phyloP scores from a whole-genome alignment of 2,113 vertebrate genomes.

The Tetraodon nigroviridis region DNA sequence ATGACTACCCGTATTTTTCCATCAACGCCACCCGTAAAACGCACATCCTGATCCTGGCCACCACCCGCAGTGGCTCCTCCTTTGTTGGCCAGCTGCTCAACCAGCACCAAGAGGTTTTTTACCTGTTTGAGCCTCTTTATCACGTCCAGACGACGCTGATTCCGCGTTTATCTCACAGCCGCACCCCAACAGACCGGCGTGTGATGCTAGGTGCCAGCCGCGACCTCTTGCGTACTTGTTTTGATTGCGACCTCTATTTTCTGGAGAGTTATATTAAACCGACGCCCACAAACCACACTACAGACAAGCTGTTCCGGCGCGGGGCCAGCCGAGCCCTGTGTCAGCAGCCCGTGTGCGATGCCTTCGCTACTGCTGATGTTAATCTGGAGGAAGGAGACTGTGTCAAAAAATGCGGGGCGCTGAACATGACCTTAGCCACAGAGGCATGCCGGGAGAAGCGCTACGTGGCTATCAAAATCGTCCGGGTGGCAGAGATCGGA shows the following conservation, averaged over 20 bases:
- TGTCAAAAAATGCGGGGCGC: constrained; percentile 82
- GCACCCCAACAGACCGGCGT: constrained; percentile 79
- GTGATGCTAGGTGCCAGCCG: constrained; percentile 92
- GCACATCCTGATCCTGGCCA: constrained; percentile 90
- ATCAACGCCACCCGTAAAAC: constrained; percentile 86
- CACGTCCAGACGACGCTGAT: constrained; percentile 91
- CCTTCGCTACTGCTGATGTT: constrained; percentile 71
- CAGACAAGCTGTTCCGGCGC: constrained; percentile 87
- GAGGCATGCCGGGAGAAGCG: constrained; percentile 84
- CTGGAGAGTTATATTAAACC: constrained; percentile 96
- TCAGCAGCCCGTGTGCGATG: constrained; percentile 84
- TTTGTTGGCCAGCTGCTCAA: constrained; percentile 97
- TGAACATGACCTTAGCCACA: constrained; percentile 87
- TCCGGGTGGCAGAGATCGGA: constrained; percentile 87
- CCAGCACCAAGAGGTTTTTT: constrained; percentile 95
- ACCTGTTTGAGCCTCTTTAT: constrained; percentile 97
- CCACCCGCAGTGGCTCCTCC: constrained; percentile 92
- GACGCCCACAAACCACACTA: constrained; percentile 87
- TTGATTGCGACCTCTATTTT: constrained; percentile 90
- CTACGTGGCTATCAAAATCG: constrained; percentile 92
- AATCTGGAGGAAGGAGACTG: constrained; percentile 94
- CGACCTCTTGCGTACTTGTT: constrained; percentile 90
- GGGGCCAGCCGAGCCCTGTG: constrained; percentile 91
- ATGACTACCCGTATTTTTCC: constrained; percentile 82
- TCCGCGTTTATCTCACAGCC: constrained; percentile 85